A percentile compares a stretch with the other conserved stretches of the same genome.
Evolutionary conservation across 2,888 invertebrate genomes (phyloP).

Genomic region (Prosopocoilus inquinatus): DNA sequence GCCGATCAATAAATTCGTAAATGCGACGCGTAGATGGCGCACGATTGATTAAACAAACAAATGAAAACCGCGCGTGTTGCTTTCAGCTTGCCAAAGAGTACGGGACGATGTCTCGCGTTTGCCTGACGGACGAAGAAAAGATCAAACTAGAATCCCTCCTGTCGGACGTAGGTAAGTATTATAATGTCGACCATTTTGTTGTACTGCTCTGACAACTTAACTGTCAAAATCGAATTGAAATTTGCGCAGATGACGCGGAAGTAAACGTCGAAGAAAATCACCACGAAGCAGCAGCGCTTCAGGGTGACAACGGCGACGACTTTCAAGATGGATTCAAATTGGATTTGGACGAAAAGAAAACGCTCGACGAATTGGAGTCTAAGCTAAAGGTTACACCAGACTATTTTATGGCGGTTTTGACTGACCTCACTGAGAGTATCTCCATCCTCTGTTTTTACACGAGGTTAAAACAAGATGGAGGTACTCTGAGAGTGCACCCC

Average conservation of each 20-base stretch:
- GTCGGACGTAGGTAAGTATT: constrained; percentile 26
- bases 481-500: too few species aligned
- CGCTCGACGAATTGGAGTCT: constrained; percentile 6
- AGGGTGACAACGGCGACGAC: background rate
- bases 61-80: background rate
- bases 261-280: background rate
- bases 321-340: constrained; percentile 10
- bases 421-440: too few species aligned
- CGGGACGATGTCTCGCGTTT: constrained; percentile 16
- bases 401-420: background rate
- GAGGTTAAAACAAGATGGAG: too few species aligned
- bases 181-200: background rate
- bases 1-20: background rate
- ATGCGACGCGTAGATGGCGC: background rate
- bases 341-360: constrained; percentile 2
- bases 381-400: background rate
- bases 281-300: background rate
- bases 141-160: constrained; percentile 25
- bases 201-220: background rate
- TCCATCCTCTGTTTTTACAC: too few species aligned
- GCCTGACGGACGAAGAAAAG: constrained; percentile 32
- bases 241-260: background rate
- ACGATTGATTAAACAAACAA: constrained; percentile 29
- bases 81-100: constrained; percentile 26
- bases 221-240: background rate